Evolutionary conservation across 2,113 vertebrate species (phyloP).

Genomic region (Melanerpes formicivorus): DNA sequence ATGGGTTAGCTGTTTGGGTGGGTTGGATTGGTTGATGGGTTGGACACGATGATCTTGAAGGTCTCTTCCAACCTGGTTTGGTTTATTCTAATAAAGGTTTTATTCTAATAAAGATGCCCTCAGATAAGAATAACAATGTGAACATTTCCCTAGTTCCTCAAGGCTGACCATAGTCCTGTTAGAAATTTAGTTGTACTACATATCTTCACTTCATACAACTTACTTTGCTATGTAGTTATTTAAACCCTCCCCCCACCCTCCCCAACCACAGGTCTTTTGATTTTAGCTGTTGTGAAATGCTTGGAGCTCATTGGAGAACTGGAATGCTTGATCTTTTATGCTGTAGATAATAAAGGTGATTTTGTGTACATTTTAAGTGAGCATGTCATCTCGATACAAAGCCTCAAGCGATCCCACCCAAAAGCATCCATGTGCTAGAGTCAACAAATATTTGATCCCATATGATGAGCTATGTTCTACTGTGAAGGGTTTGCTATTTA

Average conservation of each 20-base stretch:
- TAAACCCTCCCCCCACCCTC: not conserved
- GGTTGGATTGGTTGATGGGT: no score
- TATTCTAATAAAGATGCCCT: no score
- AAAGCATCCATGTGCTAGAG: not conserved
- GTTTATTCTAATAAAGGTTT: no score
- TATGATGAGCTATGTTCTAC: not conserved
- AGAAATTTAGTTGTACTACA: not conserved
- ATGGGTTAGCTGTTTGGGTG: no score
- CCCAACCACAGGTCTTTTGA: not conserved
- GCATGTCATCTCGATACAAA: not conserved
- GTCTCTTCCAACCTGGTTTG: no score
- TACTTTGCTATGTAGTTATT: not conserved
- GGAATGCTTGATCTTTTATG: not conserved
- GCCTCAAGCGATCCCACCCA: not conserved
- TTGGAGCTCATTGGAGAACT: not conserved
- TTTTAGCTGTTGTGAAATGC: not conserved
- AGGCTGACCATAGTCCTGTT: not conserved
- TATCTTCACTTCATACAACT: not conserved
- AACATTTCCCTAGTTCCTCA: not conserved
- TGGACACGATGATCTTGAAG: no score
- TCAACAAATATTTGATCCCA: conserved; percentile 35
- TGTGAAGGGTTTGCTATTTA: not conserved
- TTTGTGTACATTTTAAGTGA: not conserved
- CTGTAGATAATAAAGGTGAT: not conserved
- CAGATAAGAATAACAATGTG: not conserved